These are phyloP conservation scores for Sarcophaga caerulescens DNA, from an alignment of 2,888 invertebrate species.

Conservation along the genomic window DNA sequence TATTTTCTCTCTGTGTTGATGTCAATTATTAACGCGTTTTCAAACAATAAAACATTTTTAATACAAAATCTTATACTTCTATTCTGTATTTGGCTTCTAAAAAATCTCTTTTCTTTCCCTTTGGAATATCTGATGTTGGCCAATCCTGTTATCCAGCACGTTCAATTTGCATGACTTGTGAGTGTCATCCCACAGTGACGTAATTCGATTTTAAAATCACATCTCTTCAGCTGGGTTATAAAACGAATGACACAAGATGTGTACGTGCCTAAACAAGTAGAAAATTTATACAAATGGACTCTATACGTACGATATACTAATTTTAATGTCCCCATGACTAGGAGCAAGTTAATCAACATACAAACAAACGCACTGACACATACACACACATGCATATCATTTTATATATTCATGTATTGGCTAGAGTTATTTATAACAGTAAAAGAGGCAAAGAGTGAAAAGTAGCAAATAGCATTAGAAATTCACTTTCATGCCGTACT, in stretches of 20 bases:
- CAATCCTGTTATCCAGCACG: neutral
- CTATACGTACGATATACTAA: neutral
- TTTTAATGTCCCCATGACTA: neutral
- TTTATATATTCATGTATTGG: neutral
- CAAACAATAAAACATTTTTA: too few species aligned
- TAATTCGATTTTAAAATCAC: slow-evolving; percentile 34
- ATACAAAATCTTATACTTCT: too few species aligned
- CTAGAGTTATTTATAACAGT: slow-evolving; percentile 6
- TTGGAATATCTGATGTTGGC: too few species aligned
- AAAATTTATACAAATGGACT: slow-evolving; percentile 20
- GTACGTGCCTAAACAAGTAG: slow-evolving; percentile 29
- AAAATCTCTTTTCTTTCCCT: too few species aligned
- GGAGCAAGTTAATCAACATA: neutral
- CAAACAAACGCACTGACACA: neutral
- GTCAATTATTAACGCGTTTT: too few species aligned
- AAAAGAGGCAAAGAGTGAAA: neutral
- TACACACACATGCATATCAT: too few species aligned
- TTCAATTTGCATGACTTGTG: neutral
- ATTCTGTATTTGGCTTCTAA: too few species aligned
- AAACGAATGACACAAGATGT: slow-evolving; percentile 18
- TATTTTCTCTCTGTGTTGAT: too few species aligned
- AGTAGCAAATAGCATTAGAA: slow-evolving; percentile 20
- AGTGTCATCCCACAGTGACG: slow-evolving; percentile 22
- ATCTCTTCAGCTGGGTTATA: slow-evolving; percentile 1
- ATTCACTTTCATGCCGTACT: slow-evolving; percentile 12